Evolutionary conservation across 1,140 invertebrate species (phyloP), one percentile per base, ranked within the genome.

Genomic region (Zophobas atratus): DNA sequence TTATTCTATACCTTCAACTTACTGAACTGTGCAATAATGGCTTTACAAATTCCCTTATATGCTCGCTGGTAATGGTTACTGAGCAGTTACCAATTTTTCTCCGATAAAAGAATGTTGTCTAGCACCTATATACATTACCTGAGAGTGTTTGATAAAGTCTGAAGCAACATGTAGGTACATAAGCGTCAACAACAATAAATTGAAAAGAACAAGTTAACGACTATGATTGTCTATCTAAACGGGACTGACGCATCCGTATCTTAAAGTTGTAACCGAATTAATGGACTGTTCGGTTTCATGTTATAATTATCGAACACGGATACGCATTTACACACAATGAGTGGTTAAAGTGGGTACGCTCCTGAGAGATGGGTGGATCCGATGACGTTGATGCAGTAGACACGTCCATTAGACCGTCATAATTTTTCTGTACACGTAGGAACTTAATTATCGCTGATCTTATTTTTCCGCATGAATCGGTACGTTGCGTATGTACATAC

Each of bases 281-380:
- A 82, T 82, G 81, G 81, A 80, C 79, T 82, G 81, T 81, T 82
- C 74, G 75, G 74, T 81, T 80, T 67, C 80, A 78, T 83, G 81
- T 83, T 81, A 79, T 79, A 82, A 83, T 83, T 83, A 83, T 83
- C 80, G 81, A 80, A 83, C 79, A 82, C 79, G 82, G 79, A 83
- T 81, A 80, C 79, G 70, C 82, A 83, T 83, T 83, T 83, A 82
- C 82, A 83, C 82, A 83, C 82, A 83, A 83, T 83, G 77, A 77
- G 82, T 81, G 79, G 70, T 81, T 81, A 80, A 41, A 20, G 20
- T 20, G 20, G 73, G 35, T 72, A 72, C 43, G 51, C 55, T 76
- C 63, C 43, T 60, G 77, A 76, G 77, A 75, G 38, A 75, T 77
- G 71, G 78, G 77, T 77, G 80, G 73, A 79, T 56, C 41, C 70